A percentile compares a stretch with the other conserved stretches of the same genome.
These are phyloP conservation scores for Agonopterix heracliana DNA, from an alignment of 2,888 invertebrate genomes.

Conservation along the genomic window DNA sequence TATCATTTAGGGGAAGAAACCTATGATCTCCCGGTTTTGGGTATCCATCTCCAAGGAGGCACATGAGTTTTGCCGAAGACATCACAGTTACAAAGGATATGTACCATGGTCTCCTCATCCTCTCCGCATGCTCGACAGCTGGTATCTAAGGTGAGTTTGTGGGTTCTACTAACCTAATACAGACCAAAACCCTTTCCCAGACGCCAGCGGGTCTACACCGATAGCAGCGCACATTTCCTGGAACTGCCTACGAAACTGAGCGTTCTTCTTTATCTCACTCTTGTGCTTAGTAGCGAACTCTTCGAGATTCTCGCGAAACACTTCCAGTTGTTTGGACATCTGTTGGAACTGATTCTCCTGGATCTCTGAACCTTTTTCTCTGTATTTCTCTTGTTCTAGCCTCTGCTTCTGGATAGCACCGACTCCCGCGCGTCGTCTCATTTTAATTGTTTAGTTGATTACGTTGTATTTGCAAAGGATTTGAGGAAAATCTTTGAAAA, in stretches of 20 bases:
- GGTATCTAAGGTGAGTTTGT: too few relatives aligned
- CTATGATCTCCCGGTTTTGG: too few relatives aligned
- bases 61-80: too few relatives aligned
- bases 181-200: slow-evolving; percentile 98
- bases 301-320: slow-evolving; percentile 93
- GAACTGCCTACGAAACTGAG: slow-evolving; percentile 96
- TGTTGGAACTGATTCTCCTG: slow-evolving; percentile 95
- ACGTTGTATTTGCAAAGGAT: not conserved
- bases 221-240: slow-evolving; percentile 99
- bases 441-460: slow-evolving; percentile 36
- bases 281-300: slow-evolving; percentile 97
- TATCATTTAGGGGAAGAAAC: too few relatives aligned
- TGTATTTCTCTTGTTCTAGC: slow-evolving; percentile 91
- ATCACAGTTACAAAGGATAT: too few relatives aligned
- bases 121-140: too few relatives aligned
- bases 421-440: slow-evolving; percentile 90
- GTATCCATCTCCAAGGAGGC: too few relatives aligned
- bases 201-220: slow-evolving; percentile 98
- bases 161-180: slow-evolving; percentile 86
- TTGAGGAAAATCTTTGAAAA: too few relatives aligned
- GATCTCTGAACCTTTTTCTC: slow-evolving; percentile 92
- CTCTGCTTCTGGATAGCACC: slow-evolving; percentile 94
- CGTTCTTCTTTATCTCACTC: slow-evolving; percentile 94
- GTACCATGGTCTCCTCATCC: too few relatives aligned
- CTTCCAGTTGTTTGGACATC: slow-evolving; percentile 95